Percentiles rank a stretch among this genome's conserved stretches.
phyloP scores from a whole-genome alignment of 2,797 vertebrate genomes.

The Channallabes apus region DNA sequence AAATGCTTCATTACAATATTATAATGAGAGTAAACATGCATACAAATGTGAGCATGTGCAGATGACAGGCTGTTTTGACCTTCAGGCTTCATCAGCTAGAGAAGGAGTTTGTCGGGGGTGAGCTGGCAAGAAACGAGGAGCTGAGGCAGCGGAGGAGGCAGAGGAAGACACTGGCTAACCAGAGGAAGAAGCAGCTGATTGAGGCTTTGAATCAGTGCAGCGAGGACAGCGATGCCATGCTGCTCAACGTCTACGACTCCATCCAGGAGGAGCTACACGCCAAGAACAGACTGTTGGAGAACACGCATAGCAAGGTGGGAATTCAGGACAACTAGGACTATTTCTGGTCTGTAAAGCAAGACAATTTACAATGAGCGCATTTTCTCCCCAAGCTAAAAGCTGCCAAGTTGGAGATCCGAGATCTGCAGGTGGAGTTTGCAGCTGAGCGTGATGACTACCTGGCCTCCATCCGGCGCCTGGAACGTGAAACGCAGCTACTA shows the following conservation, averaged over 20 bases:
- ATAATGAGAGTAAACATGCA: background rate
- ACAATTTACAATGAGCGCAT: too few relatives aligned
- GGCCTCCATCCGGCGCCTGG: too few relatives aligned
- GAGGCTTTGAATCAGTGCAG: conserved; percentile 74
- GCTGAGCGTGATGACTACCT: too few relatives aligned
- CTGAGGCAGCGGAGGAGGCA: conserved; percentile 76
- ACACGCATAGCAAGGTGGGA: conserved; percentile 83
- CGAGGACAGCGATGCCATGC: conserved; percentile 79
- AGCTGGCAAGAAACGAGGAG: conserved; percentile 86
- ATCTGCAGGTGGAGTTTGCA: too few relatives aligned
- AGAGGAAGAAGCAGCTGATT: conserved; percentile 80
- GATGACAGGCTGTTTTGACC: background rate
- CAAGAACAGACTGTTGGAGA: conserved; percentile 82
- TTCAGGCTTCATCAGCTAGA: conserved; percentile 86
- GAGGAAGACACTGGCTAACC: conserved; percentile 76
- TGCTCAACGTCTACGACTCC: conserved; percentile 83
- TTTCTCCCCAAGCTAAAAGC: too few relatives aligned
- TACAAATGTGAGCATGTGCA: background rate
- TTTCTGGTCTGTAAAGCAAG: conserved; percentile 34
- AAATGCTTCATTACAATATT: background rate
- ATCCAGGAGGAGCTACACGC: conserved; percentile 86
- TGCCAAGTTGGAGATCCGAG: too few relatives aligned
- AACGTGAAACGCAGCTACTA: too few relatives aligned
- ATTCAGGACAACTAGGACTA: background rate
- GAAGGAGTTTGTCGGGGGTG: conserved; percentile 82